Base-by-base conservation (phyloP, 1,140 invertebrate species). In the Lepidurus packardi region DNA sequence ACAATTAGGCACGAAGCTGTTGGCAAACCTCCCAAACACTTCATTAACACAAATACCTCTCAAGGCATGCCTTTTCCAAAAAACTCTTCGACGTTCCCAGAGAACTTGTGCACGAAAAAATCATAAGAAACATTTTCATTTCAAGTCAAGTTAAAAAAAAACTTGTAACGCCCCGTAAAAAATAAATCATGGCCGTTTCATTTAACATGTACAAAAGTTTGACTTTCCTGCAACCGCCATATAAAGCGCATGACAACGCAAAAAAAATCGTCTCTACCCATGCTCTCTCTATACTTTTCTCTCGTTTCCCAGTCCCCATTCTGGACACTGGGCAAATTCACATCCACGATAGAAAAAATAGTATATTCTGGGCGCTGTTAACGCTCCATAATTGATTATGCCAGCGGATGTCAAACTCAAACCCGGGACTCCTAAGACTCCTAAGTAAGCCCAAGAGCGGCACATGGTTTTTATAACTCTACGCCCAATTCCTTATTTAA, bases 1-100 rank as follows among this genome's bases (percentile, higher is more conserved):
- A 65, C 53, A 65, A 65, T 65, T 65, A 65, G 53, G 53, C 53
- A 65, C 53, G 53, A 65, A 65, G 53, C 21, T 65, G 9, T 21
- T 65, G 53, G 53, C 53, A 65, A 65, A n/a, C 13, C 53, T 65
- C 53, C 53, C 53, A 65, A 65, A 65, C 53, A 65, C 53, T 65
- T 65, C 53, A 65, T 65, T 65, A 65, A 65, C 53, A 21, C 53
- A 65, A 16, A 65, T 16, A 65, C 53, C 53, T 65, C 21, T 7
- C 53, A 43, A 75, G 21, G 13, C 13, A 16, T 75, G n/a, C 42
- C 10, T 43, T 10, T n/a, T 24, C 25, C 74, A 11, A 1, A 1
- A 74, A 11, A 74, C 21, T 25, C 73, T 11, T 21, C 21, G 11
- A 74, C 10, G 42, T 43, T 42, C 74, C 16, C 34, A 41, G 13